Evolutionary conservation across 2,888 invertebrate species (phyloP), one percentile per base, ranked within the genome.

Genomic region (Agrilus mali): DNA sequence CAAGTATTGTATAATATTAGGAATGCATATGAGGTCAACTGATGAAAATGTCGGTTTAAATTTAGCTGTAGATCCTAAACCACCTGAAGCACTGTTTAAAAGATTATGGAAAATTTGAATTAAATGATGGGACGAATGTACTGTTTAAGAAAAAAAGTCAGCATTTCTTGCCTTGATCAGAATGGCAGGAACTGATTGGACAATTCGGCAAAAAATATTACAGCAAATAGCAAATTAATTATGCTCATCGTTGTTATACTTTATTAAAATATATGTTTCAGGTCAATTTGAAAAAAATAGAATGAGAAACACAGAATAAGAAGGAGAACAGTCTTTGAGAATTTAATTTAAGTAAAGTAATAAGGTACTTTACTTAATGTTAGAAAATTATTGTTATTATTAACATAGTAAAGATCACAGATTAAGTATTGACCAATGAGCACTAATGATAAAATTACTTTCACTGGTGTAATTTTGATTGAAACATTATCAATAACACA

Each of bases 21-120:
- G 90, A 1, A 76, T 77, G 4, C 96, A 93, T 63, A 96, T 96
- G 95, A 76, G 84, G 54, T 81, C 85, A 1, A 74, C 95, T 44
- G 92, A 92, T 1, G 83, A 85, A 50, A 81, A 81, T 38, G 79
- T 80, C 41, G 85, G 86, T 5, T 72, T 88, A 46, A 94, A 97
- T 67, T 74, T 97, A 20, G 88, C 88, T 0, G 80, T 86, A 51
- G 85, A 93, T 63, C 68, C 88, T 42, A 80, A 83, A 48, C 97
- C 97, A 10, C 96, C 96, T 0, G 96, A 95, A 63, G 81, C 87
- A 0, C 71, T 95, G 10, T 93, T 60, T 92, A 37, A 72, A 78
- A 37, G 92, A 97, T 65, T 93, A 93, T 67, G 97, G 97, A 1
- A 92, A 88, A 62, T 80, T 92, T 55, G 96, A 96, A 66, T 72